Conservation (phyloP, 2,888 invertebrate genomes). For the Ennomos quercinarius region DNA sequence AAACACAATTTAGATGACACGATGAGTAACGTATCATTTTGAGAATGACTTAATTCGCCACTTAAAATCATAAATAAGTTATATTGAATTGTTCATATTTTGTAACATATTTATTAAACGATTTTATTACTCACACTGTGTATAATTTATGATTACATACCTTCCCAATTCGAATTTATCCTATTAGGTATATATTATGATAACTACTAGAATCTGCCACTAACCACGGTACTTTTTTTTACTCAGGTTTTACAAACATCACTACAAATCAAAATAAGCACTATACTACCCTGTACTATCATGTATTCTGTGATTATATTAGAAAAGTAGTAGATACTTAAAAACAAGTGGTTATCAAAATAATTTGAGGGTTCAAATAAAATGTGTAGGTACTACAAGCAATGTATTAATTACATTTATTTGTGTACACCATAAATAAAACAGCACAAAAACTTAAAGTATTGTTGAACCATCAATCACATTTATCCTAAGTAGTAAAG, state of each 20-base stretch:
- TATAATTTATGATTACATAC: constrained; percentile 21
- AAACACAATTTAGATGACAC: too few relatives aligned
- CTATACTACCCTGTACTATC: too few relatives aligned
- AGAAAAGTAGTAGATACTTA: too few relatives aligned
- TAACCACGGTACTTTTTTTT: too few relatives aligned
- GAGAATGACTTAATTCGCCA: background rate
- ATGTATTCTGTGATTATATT: too few relatives aligned
- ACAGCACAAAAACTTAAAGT: constrained; percentile 55
- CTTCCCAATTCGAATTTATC: constrained; percentile 7
- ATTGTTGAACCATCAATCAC: constrained; percentile 45
- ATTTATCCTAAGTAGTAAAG: constrained; percentile 38
- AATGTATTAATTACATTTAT: constrained; percentile 42
- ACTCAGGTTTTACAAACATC: too few relatives aligned
- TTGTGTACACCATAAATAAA: constrained; percentile 57
- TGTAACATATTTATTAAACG: constrained; percentile 25
- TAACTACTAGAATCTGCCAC: too few relatives aligned
- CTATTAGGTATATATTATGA: too few relatives aligned
- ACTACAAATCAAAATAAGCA: too few relatives aligned
- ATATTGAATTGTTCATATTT: constrained; percentile 5
- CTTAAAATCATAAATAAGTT: constrained; percentile 7
- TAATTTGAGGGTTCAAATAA: background rate
- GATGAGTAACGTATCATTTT: background rate
- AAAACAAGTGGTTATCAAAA: too few relatives aligned
- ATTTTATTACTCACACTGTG: constrained; percentile 17
- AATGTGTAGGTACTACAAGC: background rate